phyloP scores from a whole-genome alignment of 2,113 vertebrate genomes.

The Ammodytes dubius region DNA sequence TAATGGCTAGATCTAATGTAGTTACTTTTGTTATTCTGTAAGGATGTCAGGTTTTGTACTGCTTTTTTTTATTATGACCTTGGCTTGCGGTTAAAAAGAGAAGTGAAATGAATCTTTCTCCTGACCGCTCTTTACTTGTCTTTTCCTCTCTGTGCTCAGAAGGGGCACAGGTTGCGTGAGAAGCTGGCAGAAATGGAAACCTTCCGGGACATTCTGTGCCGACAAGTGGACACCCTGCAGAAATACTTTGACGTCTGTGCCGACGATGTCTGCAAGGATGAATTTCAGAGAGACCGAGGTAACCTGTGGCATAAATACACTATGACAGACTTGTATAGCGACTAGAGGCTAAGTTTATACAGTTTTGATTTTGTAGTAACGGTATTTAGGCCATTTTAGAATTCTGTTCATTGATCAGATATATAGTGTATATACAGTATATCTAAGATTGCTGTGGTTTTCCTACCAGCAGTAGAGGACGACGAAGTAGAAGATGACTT shows the following conservation, averaged over 20 bases:
- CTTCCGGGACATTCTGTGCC: constrained; percentile 94
- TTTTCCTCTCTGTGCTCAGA: constrained; percentile 79
- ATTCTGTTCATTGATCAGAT: neutral
- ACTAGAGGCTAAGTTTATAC: neutral
- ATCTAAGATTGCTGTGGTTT: constrained; percentile 5
- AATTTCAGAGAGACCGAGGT: constrained; percentile 96
- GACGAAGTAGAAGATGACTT: constrained; percentile 98
- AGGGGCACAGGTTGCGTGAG: constrained; percentile 95
- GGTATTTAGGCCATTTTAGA: neutral
- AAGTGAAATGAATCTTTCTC: neutral
- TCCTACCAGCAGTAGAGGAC: constrained; percentile 90
- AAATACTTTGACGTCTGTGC: constrained; percentile 88
- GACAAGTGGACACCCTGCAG: constrained; percentile 88
- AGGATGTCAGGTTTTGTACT: neutral
- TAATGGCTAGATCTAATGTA: neutral
- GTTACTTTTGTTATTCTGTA: neutral
- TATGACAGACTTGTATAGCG: neutral
- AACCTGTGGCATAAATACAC: constrained; percentile 23
- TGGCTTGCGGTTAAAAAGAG: neutral
- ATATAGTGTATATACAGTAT: neutral
- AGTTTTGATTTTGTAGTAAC: neutral
- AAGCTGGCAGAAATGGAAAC: constrained; percentile 99
- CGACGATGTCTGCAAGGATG: constrained; percentile 94
- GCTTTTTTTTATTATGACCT: too few species aligned
- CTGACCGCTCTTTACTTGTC: neutral